Evolutionary conservation across 2,797 vertebrate species (phyloP).

Genomic region (Danio albolineatus): DNA sequence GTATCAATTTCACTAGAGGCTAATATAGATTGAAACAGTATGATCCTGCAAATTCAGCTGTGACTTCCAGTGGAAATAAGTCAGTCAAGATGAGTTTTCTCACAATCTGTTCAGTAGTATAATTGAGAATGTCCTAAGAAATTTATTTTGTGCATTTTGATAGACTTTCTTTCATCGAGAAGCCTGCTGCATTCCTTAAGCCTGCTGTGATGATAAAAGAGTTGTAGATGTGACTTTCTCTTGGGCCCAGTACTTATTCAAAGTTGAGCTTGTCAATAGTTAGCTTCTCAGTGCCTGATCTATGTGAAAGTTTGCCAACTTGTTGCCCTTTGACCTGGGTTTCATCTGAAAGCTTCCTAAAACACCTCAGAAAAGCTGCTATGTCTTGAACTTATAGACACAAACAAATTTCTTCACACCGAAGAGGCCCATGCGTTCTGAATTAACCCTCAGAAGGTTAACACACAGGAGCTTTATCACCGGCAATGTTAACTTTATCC

Average conservation of each 20-base stretch:
- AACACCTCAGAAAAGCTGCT: constrained; percentile 21
- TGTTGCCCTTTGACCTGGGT: constrained; percentile 1
- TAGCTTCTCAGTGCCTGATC: neutral
- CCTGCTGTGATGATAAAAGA: too few species aligned
- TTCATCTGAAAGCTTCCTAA: constrained; percentile 9
- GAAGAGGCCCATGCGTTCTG: constrained; percentile 43
- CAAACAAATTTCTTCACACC: constrained; percentile 1
- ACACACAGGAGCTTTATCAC: constrained; percentile 47
- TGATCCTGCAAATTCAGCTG: neutral
- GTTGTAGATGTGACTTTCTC: too few species aligned
- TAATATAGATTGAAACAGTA: neutral
- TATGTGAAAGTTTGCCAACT: neutral
- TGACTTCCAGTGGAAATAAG: neutral
- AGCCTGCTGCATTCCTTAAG: too few species aligned
- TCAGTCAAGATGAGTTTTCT: neutral
- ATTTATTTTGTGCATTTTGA: neutral
- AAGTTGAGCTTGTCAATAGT: too few species aligned
- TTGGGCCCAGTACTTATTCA: too few species aligned
- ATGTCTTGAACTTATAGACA: constrained; percentile 17
- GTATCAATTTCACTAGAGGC: neutral
- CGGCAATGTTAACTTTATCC: constrained; percentile 34
- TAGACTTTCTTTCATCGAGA: neutral
- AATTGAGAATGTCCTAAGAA: neutral
- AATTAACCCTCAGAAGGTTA: constrained; percentile 42
- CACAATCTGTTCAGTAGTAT: neutral